Base-by-base conservation (phyloP, 1,140 invertebrate species). In the Eueides isabella region DNA sequence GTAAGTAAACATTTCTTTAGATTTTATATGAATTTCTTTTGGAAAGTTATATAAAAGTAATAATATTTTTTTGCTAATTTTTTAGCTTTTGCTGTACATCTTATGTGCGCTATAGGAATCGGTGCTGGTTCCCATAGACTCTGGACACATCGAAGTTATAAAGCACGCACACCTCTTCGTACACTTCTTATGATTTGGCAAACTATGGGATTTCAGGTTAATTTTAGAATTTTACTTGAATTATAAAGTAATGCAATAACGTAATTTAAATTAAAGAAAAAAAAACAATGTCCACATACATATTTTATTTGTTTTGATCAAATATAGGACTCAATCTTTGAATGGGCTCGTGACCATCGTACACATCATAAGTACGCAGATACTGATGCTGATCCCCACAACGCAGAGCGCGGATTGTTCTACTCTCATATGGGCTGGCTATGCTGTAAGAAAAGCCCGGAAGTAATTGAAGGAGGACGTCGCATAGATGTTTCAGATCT, bases 71-170 rank as follows among this genome's bases (percentile, higher is more conserved):
- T 26, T 23, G 11, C 35, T 31, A 12, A 41, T 5, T 33, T 62
- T 70, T 26, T 85, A 96, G 95, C 95, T 2, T 88, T 94, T 35
- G 7, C 93, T 0, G 81, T 95, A 26, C 96, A 96, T 80, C 78
- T 95, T 29, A 88, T 93, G 67, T 95, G 95, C 68, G 97, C 95
- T 6, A 94, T 96, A 63, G 96, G 96, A 2, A 96, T 98, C 12
- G 98, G 98, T 11, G 98, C 97, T 41, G 98, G 98, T 41, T 97
- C 96, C 16, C 98, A 98, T 85, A 94, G 98, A 63, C 93, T 98
- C 12, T 99, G 97, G 97, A 95, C 97, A 4, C 98, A 99, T 89
- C 94, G 96, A 78, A 94, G 97, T 5, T 98, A 97, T 94, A 98
- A 98, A 92, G 98, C 98, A 0, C 96, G 94, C 80, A 95, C 96